phyloP scores from a whole-genome alignment of 2,797 vertebrate genomes.

The Enteromius trimaculatus region DNA sequence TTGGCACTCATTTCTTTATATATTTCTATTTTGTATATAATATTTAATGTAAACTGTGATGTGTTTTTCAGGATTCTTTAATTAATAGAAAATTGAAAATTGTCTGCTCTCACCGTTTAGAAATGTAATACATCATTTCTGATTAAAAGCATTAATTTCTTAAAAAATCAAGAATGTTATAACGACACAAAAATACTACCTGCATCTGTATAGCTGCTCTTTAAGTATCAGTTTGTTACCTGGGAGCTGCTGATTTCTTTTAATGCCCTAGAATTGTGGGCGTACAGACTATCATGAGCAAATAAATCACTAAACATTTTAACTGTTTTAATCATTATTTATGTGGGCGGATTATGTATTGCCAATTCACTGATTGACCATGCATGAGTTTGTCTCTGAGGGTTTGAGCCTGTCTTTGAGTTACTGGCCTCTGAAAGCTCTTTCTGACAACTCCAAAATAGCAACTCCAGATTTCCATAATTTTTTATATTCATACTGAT shows the following conservation, averaged over 20 bases:
- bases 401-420: constrained; percentile 32
- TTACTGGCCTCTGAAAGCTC: constrained; percentile 37
- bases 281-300: constrained; percentile 6
- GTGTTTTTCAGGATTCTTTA: background rate
- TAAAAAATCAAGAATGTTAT: background rate
- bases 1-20: background rate
- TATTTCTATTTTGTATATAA: background rate
- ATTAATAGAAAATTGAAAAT: background rate
- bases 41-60: background rate
- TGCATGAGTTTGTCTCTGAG: constrained; percentile 36
- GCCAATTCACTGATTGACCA: background rate
- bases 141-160: background rate
- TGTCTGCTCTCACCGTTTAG: background rate
- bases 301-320: constrained; percentile 41
- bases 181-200: background rate
- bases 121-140: background rate
- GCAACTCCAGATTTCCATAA: constrained; percentile 38
- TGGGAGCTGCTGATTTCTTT: background rate
- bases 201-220: background rate
- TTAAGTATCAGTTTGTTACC: background rate
- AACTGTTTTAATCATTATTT: constrained; percentile 45
- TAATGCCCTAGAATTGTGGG: background rate
- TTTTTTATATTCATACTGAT: constrained; percentile 38
- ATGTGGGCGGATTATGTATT: constrained; percentile 2
- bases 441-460: constrained; percentile 37